Percentiles rank a stretch among this genome's conserved stretches.
Conservation (phyloP, 2,113 vertebrate genomes). For the Ginglymostoma cirratum region DNA sequence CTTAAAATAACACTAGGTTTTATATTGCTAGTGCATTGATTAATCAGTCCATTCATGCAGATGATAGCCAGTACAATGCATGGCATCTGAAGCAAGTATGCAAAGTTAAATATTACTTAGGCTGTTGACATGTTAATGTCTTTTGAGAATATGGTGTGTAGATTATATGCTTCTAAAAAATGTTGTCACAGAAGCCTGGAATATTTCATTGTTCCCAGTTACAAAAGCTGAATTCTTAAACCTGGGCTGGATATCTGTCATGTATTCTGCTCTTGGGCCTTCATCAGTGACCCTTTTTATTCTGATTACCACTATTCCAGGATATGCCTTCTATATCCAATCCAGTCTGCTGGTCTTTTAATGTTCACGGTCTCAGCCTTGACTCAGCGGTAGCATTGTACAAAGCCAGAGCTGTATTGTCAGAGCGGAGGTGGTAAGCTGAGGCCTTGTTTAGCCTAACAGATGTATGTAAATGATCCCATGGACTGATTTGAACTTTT, state of each 20-base stretch:
- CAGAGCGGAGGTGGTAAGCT: background rate
- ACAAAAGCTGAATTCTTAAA: background rate
- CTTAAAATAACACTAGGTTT: background rate
- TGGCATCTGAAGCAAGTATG: background rate
- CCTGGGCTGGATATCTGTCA: background rate
- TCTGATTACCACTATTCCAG: background rate
- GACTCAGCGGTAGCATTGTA: background rate
- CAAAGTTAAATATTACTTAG: constrained; percentile 9
- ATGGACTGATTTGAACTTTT: background rate
- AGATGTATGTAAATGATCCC: background rate
- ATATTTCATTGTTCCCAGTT: background rate
- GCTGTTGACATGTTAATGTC: background rate
- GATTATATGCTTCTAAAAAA: background rate
- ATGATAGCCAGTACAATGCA: background rate
- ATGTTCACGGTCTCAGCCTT: background rate
- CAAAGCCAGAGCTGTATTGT: background rate
- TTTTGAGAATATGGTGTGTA: background rate
- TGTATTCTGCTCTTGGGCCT: background rate
- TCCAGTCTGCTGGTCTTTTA: background rate
- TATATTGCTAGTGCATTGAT: background rate
- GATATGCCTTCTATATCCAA: background rate
- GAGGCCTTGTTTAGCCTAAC: background rate
- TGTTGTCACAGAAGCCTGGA: no score
- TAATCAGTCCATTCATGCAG: constrained; percentile 7
- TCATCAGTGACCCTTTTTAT: constrained; percentile 8